phyloP scores from a whole-genome alignment of 23 tunicate genomes.

The Ciona savignyi region DNA sequence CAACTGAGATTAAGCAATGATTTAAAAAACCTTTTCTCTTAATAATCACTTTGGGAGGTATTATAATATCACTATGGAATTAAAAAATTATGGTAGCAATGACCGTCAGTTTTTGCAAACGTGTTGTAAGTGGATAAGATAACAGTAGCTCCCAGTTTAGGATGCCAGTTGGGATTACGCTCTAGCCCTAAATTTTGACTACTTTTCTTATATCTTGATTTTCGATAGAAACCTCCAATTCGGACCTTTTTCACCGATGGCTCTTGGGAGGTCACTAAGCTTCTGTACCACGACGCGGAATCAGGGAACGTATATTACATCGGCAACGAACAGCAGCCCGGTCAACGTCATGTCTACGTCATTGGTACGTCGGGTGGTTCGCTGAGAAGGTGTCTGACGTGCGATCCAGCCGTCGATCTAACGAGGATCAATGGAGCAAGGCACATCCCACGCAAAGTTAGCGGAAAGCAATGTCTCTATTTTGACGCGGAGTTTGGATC shows the following conservation, averaged over 20 bases:
- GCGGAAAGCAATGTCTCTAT: conserved; percentile 18
- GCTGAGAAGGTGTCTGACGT: conserved; percentile 28
- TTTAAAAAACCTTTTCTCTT: too few species aligned
- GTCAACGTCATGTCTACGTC: conserved; percentile 46
- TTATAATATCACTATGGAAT: too few species aligned
- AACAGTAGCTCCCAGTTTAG: too few species aligned
- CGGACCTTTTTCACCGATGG: conserved; percentile 54
- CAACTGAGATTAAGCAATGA: too few species aligned
- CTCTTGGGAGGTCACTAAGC: conserved; percentile 63
- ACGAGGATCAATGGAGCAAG: too few species aligned
- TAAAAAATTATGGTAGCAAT: too few species aligned
- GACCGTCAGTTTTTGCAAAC: too few species aligned
- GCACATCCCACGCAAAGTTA: neutral
- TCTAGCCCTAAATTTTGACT: neutral
- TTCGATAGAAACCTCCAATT: conserved; percentile 52
- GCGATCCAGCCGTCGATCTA: neutral
- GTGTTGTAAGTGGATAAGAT: too few species aligned
- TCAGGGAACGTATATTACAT: conserved; percentile 31
- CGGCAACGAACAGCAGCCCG: conserved; percentile 50
- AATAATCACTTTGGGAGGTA: too few species aligned
- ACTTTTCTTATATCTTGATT: too few species aligned
- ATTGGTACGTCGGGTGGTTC: neutral
- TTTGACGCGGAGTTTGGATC: conserved; percentile 41
- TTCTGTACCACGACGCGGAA: conserved; percentile 36
- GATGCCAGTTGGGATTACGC: neutral